Evolutionary conservation across 2,113 vertebrate genomes (phyloP).

Genomic region (Cebidichthys violaceus): DNA sequence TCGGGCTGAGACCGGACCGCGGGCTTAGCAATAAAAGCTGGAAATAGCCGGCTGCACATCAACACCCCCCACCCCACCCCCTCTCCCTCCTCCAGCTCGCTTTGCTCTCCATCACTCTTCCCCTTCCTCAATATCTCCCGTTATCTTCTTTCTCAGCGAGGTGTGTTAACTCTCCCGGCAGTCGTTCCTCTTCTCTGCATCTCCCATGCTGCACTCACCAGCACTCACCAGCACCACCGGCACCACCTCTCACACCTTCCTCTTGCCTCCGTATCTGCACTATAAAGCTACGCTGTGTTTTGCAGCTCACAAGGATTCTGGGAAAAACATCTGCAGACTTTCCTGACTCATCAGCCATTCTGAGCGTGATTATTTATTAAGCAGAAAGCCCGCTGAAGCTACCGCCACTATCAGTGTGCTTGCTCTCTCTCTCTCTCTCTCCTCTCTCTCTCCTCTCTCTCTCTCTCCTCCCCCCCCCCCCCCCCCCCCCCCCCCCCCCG

Average conservation of each 20-base stretch:
- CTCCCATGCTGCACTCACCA: background rate
- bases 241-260: constrained; percentile 34
- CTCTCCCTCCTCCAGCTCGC: background rate
- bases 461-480: constrained; percentile 17
- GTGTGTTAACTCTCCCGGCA: constrained; percentile 18
- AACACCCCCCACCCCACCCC: background rate
- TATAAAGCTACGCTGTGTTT: background rate
- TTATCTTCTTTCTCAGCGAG: constrained; percentile 22
- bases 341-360: constrained; percentile 66
- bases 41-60: constrained; percentile 38
- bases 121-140: constrained; percentile 16
- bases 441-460: too few relatives aligned
- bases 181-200: constrained; percentile 8
- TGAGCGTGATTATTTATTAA: constrained; percentile 62
- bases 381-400: background rate
- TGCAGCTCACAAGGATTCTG: constrained; percentile 2
- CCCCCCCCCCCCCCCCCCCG: background rate
- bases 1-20: background rate
- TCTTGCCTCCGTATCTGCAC: constrained; percentile 41
- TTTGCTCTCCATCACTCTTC: background rate
- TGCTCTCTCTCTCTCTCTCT: constrained; percentile 27
- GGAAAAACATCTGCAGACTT: constrained; percentile 61
- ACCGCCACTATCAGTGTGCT: background rate
- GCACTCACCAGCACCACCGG: too few relatives aligned
- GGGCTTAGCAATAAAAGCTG: constrained; percentile 16